Evolutionary conservation across 2,113 vertebrate genomes (phyloP).

Genomic region (Acrocephalus arundinaceus): DNA sequence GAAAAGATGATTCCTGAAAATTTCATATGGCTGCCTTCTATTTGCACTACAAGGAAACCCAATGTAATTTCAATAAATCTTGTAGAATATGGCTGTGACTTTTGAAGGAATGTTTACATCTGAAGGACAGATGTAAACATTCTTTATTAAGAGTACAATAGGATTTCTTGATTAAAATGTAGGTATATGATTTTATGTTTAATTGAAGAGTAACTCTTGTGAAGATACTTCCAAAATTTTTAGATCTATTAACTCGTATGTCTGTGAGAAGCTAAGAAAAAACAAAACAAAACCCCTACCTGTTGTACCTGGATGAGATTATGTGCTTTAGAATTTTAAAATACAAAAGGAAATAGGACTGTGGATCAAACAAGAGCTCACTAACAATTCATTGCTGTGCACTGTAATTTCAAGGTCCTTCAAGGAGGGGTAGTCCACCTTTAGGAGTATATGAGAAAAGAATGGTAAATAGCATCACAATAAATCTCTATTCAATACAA

Average conservation of each 20-base stretch:
- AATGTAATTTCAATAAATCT: conserved; percentile 68
- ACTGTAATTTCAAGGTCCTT: background rate
- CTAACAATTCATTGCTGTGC: background rate
- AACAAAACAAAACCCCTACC: background rate
- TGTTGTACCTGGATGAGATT: background rate
- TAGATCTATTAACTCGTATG: background rate
- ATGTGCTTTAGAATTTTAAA: background rate
- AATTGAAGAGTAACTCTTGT: conserved; percentile 39
- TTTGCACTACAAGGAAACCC: conserved; percentile 53
- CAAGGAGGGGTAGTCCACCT: background rate
- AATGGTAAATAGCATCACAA: background rate
- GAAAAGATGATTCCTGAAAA: conserved; percentile 61
- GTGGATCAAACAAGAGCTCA: background rate
- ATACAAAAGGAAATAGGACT: background rate
- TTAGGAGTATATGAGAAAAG: background rate
- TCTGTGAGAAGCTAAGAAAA: background rate
- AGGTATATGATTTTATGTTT: conserved; percentile 30
- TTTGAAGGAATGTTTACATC: conserved; percentile 58
- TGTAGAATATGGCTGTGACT: conserved; percentile 49
- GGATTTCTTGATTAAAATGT: conserved; percentile 25
- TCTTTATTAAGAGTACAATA: conserved; percentile 42
- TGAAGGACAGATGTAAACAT: background rate
- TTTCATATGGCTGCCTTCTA: conserved; percentile 40
- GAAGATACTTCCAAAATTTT: conserved; percentile 37
- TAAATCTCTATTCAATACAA: background rate